phyloP scores from a whole-genome alignment of 2,113 vertebrate species.

The Larimichthys polyactis region DNA sequence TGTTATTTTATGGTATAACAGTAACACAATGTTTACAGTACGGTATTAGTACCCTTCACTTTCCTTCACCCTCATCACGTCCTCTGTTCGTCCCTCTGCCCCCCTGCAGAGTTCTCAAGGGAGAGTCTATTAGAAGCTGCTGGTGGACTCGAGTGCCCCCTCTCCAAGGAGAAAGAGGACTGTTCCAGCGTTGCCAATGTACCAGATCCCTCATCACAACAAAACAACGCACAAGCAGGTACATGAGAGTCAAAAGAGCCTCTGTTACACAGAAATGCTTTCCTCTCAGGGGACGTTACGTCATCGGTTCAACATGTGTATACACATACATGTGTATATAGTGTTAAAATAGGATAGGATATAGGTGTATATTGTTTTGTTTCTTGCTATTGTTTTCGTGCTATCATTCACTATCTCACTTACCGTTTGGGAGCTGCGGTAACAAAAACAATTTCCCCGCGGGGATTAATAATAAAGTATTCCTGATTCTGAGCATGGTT shows the following conservation, averaged over 20 bases:
- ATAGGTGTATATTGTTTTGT: no score
- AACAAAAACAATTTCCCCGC: no score
- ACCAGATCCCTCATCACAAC: constrained; percentile 63
- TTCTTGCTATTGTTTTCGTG: no score
- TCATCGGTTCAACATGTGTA: not conserved
- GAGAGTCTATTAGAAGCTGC: constrained; percentile 80
- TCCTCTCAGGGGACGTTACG: constrained; percentile 5
- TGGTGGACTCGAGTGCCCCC: constrained; percentile 67
- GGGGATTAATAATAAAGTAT: no score
- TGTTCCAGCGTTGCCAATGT: constrained; percentile 48
- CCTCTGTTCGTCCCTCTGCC: constrained; percentile 29
- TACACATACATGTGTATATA: no score
- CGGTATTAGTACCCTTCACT: no score
- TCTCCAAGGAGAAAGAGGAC: constrained; percentile 68
- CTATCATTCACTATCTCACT: no score
- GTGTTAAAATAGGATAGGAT: no score
- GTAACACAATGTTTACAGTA: no score
- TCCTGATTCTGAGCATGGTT: not conserved
- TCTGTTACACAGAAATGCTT: not conserved
- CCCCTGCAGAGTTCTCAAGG: constrained; percentile 80
- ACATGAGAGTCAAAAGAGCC: not conserved
- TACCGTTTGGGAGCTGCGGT: no score
- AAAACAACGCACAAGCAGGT: constrained; percentile 76
- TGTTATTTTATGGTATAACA: no score
- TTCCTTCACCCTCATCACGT: not conserved